Base-by-base conservation (phyloP, 2,113 vertebrate genomes). In the Odobenus rosmarus region DNA sequence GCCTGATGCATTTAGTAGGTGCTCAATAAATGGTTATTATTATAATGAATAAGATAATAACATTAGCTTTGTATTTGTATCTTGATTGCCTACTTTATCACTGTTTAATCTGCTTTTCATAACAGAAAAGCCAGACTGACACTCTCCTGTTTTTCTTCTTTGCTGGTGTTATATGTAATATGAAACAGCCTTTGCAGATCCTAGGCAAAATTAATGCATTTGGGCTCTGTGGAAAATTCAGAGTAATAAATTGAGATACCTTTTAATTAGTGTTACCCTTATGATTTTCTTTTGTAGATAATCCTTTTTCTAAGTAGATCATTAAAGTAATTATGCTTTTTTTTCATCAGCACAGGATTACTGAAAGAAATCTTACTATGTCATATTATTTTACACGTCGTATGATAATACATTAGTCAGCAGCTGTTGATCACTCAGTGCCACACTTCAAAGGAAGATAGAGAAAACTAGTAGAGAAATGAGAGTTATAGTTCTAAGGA, bases 401-500 rank as follows among this genome's bases (percentile, higher is more conserved):
- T 97, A 61, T 97, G 98, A 96, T 98, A 97, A 97, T 98, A 97
- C 88, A 74, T 97, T 71, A 87, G 98, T 98, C 98, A 98, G 97
- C 98, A 98, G 98, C 98, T 98, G 96, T 96, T 97, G 97, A 97
- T 98, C 98, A 82, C 85, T 98, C 90, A 93, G 98, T 98, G 98
- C 98, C 92, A 88, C 71, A 97, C 98, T 99, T 98, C 98, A 98
- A 99, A 99, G 98, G 97, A 98, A 98, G 95, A 90, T 7, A 94
- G 98, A 96, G 98, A 98, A 93, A 97, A 97, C 97, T 53, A 98
- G 98, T 99, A 99, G 92, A 99, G 98, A 99, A 99, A 98, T 51
- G n/a, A 59, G 76, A 57, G 7, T 21, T 90, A 26, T 1, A 23
- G 0, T 33, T 15, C 33, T 82, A 15, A 93, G 71, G 76, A 49